Evolutionary conservation across 2,797 vertebrate genomes (phyloP), one percentile per base, ranked within the genome.

Genomic region (Ibycter americanus): DNA sequence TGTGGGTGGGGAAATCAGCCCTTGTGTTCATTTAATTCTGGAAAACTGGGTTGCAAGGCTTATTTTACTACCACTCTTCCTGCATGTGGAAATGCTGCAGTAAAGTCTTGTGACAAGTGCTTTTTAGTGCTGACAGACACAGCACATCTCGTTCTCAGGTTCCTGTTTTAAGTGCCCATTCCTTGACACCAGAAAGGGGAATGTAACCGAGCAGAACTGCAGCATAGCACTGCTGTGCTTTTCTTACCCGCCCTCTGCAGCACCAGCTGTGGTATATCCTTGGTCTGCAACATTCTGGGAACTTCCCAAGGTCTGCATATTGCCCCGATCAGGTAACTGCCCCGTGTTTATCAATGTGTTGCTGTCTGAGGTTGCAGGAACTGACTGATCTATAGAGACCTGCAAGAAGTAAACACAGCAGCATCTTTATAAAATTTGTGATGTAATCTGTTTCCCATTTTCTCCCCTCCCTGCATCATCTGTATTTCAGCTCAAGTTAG

Each of bases 301-400:
- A 71, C 91, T 80, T 58, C 97, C 97, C 68, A 94, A 79, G 91
- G 94, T 44, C 88, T 97, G 97, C 5, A 38, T 32, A 63, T 51
- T 97, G 89, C 97, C 83, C 91, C 97, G 97, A 9, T 98, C 98
- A 18, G 86, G 12, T 11, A 97, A 86, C 46, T 98, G 98, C 71
- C 97, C 89, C 0, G 27, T 29, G 90, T 49, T 96, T 19, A 95
- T 40, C 73, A 96, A n/a, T 6, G 91, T 59, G 79, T 36, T 96
- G 80, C 96, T 76, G 21, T 98, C 98, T 7, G 93, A 82, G 47
- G 68, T 12, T 1, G 89, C 71, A 52, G 97, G 73, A 17, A 78
- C 92, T 0, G 97, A 97, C 2, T 98, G 98, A 84, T 98, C 98
- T 62, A 98, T 40, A 27, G 98, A 98, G 38, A 98, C 97, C 98